Percentiles rank a stretch among this genome's conserved stretches.
These are phyloP conservation scores for Sinelater perroti DNA, from an alignment of 2,888 invertebrate genomes.

Conservation along the genomic window DNA sequence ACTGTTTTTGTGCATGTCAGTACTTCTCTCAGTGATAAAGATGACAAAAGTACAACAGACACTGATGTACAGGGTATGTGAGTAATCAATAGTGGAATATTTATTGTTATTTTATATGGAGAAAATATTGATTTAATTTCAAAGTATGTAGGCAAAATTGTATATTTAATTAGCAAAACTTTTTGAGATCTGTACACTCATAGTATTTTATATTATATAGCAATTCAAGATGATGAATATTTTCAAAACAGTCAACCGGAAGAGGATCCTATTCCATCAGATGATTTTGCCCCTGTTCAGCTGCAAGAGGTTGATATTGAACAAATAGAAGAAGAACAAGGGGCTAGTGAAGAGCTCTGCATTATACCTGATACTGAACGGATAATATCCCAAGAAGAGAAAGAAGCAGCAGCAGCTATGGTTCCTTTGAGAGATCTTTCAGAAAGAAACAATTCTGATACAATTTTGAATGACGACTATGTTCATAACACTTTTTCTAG, in stretches of 20 bases:
- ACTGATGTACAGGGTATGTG: conserved; percentile 30
- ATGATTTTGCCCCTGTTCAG: conserved; percentile 48
- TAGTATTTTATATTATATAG: background rate
- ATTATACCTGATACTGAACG: conserved; percentile 74
- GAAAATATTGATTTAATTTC: no score
- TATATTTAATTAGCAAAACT: no score
- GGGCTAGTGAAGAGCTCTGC: conserved; percentile 74
- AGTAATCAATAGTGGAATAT: background rate
- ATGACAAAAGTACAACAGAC: conserved; percentile 27
- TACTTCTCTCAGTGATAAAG: conserved; percentile 40
- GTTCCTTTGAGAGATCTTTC: conserved; percentile 51
- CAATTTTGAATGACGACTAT: conserved; percentile 19
- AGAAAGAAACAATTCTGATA: conserved; percentile 43
- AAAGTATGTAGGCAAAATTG: no score
- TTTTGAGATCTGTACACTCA: background rate
- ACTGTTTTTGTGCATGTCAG: conserved; percentile 43
- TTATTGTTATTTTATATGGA: background rate
- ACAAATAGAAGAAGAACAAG: conserved; percentile 54
- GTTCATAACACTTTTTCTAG: conserved; percentile 49
- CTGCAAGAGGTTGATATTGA: conserved; percentile 60
- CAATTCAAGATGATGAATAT: conserved; percentile 25
- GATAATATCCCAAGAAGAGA: conserved; percentile 73
- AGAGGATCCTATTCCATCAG: conserved; percentile 45
- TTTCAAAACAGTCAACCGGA: conserved; percentile 35
- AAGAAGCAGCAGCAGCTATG: conserved; percentile 64